Evolutionary conservation across 2,888 invertebrate species (phyloP).

Genomic region (Cataglyphis rosenhaueri): DNA sequence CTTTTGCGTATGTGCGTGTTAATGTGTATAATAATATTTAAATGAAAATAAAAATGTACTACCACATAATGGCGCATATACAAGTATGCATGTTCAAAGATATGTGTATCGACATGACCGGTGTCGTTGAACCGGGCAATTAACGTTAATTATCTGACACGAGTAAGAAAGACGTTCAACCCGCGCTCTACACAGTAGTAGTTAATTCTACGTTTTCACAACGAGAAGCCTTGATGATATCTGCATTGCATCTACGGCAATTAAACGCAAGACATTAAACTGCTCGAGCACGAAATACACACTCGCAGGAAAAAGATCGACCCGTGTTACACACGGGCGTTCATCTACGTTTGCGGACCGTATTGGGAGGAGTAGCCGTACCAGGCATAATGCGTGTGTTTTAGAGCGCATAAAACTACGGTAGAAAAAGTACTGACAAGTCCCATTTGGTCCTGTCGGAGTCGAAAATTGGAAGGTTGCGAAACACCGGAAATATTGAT

Average conservation of each 20-base stretch:
- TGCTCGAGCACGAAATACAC: constrained; percentile 5
- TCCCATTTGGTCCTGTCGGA: neutral
- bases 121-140: constrained; percentile 56
- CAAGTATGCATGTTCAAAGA: neutral
- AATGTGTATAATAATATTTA: neutral
- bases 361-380: constrained; percentile 75
- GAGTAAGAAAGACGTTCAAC: constrained; percentile 50
- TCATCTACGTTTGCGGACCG: constrained; percentile 37
- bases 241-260: constrained; percentile 65
- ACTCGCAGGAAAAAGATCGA: constrained; percentile 30
- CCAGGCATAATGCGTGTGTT: constrained; percentile 83
- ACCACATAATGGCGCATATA: neutral
- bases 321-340: constrained; percentile 32
- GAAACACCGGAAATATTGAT: neutral
- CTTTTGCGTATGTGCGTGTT: too few species aligned
- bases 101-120: constrained; percentile 29
- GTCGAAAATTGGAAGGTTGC: neutral
- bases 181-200: constrained; percentile 54
- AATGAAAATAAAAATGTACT: neutral
- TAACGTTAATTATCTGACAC: constrained; percentile 52
- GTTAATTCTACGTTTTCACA: constrained; percentile 78
- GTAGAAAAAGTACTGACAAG: constrained; percentile 80
- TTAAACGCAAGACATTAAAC: constrained; percentile 71
- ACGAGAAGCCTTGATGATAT: constrained; percentile 67
- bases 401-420: constrained; percentile 82